Base-by-base conservation (phyloP, 1,140 invertebrate genomes). In the Portunus trituberculatus region DNA sequence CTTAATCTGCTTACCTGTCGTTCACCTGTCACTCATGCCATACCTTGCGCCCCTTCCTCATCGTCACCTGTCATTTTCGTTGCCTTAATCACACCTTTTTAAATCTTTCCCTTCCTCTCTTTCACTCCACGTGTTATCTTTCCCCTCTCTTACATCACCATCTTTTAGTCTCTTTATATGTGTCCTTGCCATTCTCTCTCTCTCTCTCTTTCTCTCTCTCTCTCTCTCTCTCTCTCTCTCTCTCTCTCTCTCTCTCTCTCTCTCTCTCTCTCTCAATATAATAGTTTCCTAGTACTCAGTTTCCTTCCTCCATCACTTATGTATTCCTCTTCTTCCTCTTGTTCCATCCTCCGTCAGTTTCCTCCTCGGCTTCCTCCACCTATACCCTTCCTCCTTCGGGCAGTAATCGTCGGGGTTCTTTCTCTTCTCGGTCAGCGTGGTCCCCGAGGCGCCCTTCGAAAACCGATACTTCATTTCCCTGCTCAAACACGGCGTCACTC, bases 201-300 rank as follows among this genome's bases (percentile, higher is more conserved):
- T 76, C 67, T 76, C 67, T 76, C 67, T 76, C 67, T 76, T 25
- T 76, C 67, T 76, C 67, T 76, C 67, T 76, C 67, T 76, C 67
- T 76, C 67, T 76, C 67, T 76, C 67, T 76, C 67, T 76, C 67
- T 76, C 67, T 76, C 39, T 87, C 39, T 46, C 84, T 87, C 84
- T 39, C 84, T 87, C 84, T 87, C 31, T 87, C 84, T 46, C 84
- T 87, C 84, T 46, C 31, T 39, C 39, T 46, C 14, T 46, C 16
- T 46, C 29, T 39, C 84, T n/a, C 31, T n/a, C 31, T 20, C 84
- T 87, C 84, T 28, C 84, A 2, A 59, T 59, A 12, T 20, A 12
- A 59, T 59, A 12, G 0, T 59, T 59, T 59, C 16, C 52, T 1
- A 14, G 16, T 20, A 59, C 52, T 59, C 52, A 59, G 12, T 10